Percentiles rank a stretch among this genome's conserved stretches.
These are phyloP conservation scores for Diadegma fenestrale DNA, from an alignment of 2,888 invertebrate genomes.

Conservation along the genomic window DNA sequence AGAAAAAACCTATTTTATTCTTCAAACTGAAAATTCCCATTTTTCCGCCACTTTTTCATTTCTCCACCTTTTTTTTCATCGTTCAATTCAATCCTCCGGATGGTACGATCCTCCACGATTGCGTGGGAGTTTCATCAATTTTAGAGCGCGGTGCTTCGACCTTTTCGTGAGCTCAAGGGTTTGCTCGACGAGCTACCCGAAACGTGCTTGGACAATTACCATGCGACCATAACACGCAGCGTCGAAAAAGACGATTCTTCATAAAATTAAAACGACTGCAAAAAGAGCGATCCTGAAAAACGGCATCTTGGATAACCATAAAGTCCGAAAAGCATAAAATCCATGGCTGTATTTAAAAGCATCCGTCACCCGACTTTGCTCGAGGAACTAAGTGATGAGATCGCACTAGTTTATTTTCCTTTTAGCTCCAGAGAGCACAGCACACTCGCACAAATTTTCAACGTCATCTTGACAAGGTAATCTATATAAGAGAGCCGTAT, in stretches of 20 bases:
- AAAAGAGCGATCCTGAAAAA: neutral
- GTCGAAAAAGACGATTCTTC: neutral
- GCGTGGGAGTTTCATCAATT: conserved; percentile 15
- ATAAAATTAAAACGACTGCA: neutral
- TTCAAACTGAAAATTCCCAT: neutral
- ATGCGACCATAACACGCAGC: neutral
- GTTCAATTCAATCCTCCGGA: conserved; percentile 30
- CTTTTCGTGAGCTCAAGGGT: neutral
- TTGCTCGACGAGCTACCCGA: neutral
- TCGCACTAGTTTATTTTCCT: neutral
- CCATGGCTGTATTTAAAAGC: neutral
- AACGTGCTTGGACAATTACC: neutral
- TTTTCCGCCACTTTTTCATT: conserved; percentile 3
- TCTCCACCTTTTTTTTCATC: conserved; percentile 24
- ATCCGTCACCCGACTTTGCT: neutral
- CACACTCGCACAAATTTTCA: neutral
- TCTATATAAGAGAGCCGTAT: conserved; percentile 28
- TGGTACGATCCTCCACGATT: neutral
- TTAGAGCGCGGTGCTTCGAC: neutral
- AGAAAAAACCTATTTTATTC: neutral
- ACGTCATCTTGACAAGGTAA: conserved; percentile 27
- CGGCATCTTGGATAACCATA: neutral
- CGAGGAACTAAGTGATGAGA: neutral
- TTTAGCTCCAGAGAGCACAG: neutral
- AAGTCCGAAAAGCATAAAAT: neutral